Evolutionary conservation across 2,888 invertebrate genomes (phyloP).

Genomic region (Deilephila elpenor): DNA sequence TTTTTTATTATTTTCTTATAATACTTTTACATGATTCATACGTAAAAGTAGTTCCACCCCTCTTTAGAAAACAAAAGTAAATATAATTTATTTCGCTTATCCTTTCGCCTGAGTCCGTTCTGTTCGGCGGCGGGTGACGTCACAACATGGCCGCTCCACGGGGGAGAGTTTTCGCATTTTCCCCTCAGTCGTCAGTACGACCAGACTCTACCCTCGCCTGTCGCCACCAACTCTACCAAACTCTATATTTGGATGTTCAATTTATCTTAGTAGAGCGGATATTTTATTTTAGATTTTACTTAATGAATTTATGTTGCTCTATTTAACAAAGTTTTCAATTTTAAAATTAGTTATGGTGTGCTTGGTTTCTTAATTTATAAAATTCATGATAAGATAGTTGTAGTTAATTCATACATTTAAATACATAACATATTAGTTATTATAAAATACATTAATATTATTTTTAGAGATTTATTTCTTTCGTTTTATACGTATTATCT

Average conservation of each 20-base stretch:
- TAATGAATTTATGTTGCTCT: too few relatives aligned
- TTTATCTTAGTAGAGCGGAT: not conserved
- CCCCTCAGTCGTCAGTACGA: constrained; percentile 63
- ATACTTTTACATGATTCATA: not conserved
- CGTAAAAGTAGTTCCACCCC: not conserved
- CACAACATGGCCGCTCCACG: constrained; percentile 77
- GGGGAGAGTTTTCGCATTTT: constrained; percentile 82
- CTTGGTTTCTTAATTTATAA: too few relatives aligned
- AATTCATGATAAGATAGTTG: too few relatives aligned
- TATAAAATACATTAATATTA: too few relatives aligned
- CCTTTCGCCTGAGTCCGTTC: constrained; percentile 64
- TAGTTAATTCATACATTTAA: too few relatives aligned
- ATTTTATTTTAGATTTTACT: not conserved
- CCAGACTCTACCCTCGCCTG: constrained; percentile 51
- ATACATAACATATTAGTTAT: too few relatives aligned
- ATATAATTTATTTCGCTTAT: not conserved
- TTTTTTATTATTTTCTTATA: not conserved
- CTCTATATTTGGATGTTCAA: constrained; percentile 19
- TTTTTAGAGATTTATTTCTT: too few relatives aligned
- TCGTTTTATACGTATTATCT: too few relatives aligned
- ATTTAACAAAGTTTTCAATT: too few relatives aligned
- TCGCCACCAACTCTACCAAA: constrained; percentile 4
- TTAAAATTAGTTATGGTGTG: too few relatives aligned
- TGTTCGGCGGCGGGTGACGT: constrained; percentile 61
- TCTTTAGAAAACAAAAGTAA: not conserved